Evolutionary conservation across 1,140 invertebrate genomes (phyloP), one percentile per base, ranked within the genome.

Genomic region (Orussus abietinus): DNA sequence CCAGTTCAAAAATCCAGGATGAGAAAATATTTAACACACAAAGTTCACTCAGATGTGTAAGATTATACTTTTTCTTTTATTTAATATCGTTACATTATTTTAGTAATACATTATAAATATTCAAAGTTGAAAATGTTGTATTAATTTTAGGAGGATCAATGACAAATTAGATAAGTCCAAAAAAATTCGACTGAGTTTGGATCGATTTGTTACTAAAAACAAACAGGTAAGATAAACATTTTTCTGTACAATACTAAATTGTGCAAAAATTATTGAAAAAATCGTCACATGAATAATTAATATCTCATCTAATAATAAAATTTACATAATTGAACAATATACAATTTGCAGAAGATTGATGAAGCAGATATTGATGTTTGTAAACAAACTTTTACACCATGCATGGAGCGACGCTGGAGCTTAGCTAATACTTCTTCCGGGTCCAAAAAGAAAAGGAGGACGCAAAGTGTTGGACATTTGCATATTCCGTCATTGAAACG

Each of bases 151-250:
- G 6, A 53, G 31, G 51, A 22, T 42, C 13, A 6, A 20, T 33
- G 63, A 65, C 14, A 66, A 66, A 51, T n/a, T 51, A 3, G 69
- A 72, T n/a, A 66, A 60, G 43, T 39, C 59, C n/a, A 70, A 64
- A 28, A 72, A 65, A 46, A 31, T 64, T 28, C 57, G 66, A 38
- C 42, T 72, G 1, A 70, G 62, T 41, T 47, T 72, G 3, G 69
- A 72, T 38, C 57, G 64, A 35, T 58, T 72, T 40, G 64, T 66
- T 25, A 53, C 53, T 29, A 51, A 50, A 40, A 63, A 43, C 47
- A 66, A 62, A 32, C 48, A 57, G 36, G 62, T 66, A 53, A 53
- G 53, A 20, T 35, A 3, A n/a, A 11, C 14, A 17, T 43, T 37
- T 4, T 19, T 17, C 9, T 13, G 0, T 22, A 13, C 17, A 10